phyloP scores from a whole-genome alignment of 2,888 invertebrate genomes.

The Heteromurus nitidus region DNA sequence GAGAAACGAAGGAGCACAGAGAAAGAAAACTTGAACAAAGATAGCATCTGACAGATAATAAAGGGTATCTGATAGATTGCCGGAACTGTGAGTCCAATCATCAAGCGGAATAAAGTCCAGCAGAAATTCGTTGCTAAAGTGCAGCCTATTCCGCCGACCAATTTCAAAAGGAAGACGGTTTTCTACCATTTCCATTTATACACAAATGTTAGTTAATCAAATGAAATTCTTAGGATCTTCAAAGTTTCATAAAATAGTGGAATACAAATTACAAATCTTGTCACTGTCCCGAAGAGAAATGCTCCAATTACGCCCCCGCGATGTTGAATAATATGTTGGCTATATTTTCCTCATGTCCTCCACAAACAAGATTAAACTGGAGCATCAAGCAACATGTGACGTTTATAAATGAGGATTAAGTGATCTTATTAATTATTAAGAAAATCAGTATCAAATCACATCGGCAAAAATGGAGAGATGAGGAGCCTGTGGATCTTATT shows the following conservation, averaged over 20 bases:
- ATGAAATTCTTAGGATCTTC: no score
- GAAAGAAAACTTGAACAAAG: slow-evolving; percentile 7
- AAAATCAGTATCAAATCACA: slow-evolving; percentile 76
- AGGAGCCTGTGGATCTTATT: slow-evolving; percentile 79
- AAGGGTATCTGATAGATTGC: slow-evolving; percentile 96
- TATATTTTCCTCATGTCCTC: slow-evolving; percentile 89
- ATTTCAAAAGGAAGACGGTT: slow-evolving; percentile 88
- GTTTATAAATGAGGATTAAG: no score
- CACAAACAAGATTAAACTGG: slow-evolving; percentile 93
- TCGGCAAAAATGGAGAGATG: slow-evolving; percentile 89
- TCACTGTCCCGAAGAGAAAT: slow-evolving; percentile 90
- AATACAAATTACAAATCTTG: no score
- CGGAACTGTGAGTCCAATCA: slow-evolving; percentile 93
- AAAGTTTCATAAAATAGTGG: no score
- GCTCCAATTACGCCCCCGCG: slow-evolving; percentile 93
- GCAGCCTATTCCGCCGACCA: slow-evolving; percentile 86
- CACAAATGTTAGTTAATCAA: no score
- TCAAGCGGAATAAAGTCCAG: slow-evolving; percentile 88
- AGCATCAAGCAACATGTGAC: slow-evolving; percentile 75
- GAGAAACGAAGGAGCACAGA: background rate
- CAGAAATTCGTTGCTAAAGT: slow-evolving; percentile 87
- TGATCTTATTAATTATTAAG: background rate
- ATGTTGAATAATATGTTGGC: slow-evolving; percentile 91
- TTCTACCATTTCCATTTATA: slow-evolving; percentile 83
- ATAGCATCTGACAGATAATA: slow-evolving; percentile 84